These are phyloP conservation scores for Burhinus bistriatus DNA, from an alignment of 2,113 vertebrate genomes.

Conservation along the genomic window DNA sequence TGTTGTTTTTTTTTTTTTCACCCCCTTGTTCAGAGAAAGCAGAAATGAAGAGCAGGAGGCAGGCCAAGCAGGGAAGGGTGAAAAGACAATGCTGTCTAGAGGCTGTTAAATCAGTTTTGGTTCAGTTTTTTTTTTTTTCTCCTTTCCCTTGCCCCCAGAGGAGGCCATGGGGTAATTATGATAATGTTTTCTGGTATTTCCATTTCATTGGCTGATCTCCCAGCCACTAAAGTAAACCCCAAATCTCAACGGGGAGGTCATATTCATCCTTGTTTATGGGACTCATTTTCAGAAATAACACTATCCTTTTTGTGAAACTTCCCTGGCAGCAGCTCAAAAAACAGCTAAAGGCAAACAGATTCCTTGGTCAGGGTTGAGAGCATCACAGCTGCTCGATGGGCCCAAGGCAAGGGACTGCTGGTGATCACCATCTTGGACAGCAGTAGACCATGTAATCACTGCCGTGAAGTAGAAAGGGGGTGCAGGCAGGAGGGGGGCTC, in stretches of 20 bases:
- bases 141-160: background rate
- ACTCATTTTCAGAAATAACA: conserved; percentile 74
- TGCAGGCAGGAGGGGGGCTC: background rate
- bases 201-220: conserved; percentile 71
- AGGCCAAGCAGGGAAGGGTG: background rate
- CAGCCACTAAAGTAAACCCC: conserved; percentile 77
- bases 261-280: conserved; percentile 77
- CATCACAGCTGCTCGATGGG: background rate
- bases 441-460: rapidly evolving
- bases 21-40: background rate
- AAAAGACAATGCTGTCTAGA: background rate
- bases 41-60: background rate
- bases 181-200: conserved; percentile 78
- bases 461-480: background rate
- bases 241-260: conserved; percentile 65
- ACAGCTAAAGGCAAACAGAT: conserved; percentile 49
- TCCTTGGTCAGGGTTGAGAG: background rate
- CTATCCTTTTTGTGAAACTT: conserved; percentile 72
- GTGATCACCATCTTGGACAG: background rate
- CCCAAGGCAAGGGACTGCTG: background rate
- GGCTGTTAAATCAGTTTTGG: background rate
- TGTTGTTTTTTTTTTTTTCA: background rate
- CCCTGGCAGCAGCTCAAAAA: conserved; percentile 63
- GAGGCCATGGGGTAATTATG: conserved; percentile 74
- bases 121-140: background rate